Percentiles rank a stretch among this genome's conserved stretches.
Conservation (phyloP, 2,113 vertebrate genomes). For the Dicentrarchus labrax region DNA sequence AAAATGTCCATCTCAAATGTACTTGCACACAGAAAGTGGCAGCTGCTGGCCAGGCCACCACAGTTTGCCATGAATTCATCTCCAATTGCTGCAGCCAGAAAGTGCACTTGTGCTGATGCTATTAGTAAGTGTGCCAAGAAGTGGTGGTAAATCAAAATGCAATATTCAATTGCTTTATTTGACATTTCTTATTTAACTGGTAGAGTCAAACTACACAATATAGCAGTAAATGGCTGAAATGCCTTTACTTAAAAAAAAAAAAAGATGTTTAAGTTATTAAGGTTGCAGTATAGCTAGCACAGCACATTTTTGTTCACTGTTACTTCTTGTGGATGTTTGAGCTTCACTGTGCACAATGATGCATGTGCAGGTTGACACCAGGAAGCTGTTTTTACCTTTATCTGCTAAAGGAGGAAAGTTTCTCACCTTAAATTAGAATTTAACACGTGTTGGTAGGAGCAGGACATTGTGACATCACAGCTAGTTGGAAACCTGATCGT, state of each 20-base stretch:
- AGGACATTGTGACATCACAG: not conserved
- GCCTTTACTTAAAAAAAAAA: not conserved
- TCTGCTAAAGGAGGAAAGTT: not conserved
- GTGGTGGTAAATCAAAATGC: not conserved
- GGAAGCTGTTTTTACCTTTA: not conserved
- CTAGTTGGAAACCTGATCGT: not conserved
- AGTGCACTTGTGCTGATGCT: conserved; percentile 1
- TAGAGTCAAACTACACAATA: not conserved
- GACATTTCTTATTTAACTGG: not conserved
- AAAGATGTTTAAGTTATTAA: not conserved
- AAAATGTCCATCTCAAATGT: conserved; percentile 63
- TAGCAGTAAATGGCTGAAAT: not conserved
- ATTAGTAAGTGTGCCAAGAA: not conserved
- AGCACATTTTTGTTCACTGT: not conserved
- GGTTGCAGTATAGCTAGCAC: not conserved
- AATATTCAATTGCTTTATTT: not conserved
- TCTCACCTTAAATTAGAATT: not conserved
- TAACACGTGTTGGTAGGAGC: not conserved
- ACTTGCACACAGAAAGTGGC: conserved; percentile 33
- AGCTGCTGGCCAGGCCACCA: conserved; percentile 16
- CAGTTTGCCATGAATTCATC: not conserved
- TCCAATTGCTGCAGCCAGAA: not conserved
- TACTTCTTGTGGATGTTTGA: not conserved
- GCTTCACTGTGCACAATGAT: not conserved
- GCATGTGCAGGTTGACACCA: not conserved